Percentiles rank a stretch among this genome's conserved stretches.
Evolutionary conservation across 1,140 invertebrate genomes (phyloP).

Genomic region (Drosophila kanapiae): DNA sequence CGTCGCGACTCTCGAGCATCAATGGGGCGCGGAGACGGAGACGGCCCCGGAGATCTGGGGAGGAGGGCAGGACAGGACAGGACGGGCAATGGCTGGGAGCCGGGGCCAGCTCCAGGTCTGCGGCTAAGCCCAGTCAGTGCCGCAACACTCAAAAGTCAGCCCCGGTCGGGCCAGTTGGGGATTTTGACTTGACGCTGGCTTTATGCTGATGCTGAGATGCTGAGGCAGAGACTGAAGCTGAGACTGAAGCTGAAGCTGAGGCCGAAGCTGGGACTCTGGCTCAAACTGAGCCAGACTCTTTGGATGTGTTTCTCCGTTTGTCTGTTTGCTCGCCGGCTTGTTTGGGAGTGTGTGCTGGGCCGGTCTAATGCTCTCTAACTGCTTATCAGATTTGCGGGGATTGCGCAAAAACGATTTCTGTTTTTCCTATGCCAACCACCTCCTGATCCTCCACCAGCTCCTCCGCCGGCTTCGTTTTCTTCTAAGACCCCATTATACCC

Average conservation of each 20-base stretch:
- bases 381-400: conserved; percentile 80
- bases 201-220: conserved; percentile 52
- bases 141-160: conserved; percentile 69
- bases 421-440: conserved; percentile 36
- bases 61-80: conserved; percentile 2
- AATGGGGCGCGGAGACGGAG: conserved; percentile 24
- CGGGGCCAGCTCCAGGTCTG: conserved; percentile 37
- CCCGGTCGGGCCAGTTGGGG: conserved; percentile 64
- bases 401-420: conserved; percentile 76
- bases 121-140: conserved; percentile 56
- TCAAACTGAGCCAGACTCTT: conserved; percentile 32
- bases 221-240: conserved; percentile 10
- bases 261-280: conserved; percentile 14
- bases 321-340: conserved; percentile 33
- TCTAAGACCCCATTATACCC: conserved; percentile 24
- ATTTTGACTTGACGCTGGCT: conserved; percentile 68
- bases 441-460: conserved; percentile 26
- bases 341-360: conserved; percentile 49
- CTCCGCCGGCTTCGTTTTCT: conserved; percentile 16
- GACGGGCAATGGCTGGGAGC: conserved; percentile 26
- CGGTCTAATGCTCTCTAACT: conserved; percentile 77
- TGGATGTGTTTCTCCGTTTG: conserved; percentile 54
- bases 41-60: conserved; percentile 9
- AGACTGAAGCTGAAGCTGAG: conserved; percentile 18
- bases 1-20: conserved; percentile 60